phyloP scores from a whole-genome alignment of 2,113 vertebrate genomes.

The Otis tarda region DNA sequence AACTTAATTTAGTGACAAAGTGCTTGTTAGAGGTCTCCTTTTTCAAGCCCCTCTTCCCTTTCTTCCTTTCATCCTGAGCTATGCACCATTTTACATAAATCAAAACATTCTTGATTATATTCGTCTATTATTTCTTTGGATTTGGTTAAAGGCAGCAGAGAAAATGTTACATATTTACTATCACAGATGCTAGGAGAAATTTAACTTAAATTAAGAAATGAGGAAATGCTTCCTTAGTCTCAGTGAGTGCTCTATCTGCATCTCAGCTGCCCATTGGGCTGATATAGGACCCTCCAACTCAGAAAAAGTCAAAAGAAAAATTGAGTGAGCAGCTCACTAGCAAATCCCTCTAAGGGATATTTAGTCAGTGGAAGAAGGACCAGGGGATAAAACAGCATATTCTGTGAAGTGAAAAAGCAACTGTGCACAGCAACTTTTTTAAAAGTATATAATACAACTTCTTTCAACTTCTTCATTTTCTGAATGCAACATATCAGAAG shows the following conservation, averaged over 20 bases:
- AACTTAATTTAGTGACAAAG: neutral
- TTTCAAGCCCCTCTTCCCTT: neutral
- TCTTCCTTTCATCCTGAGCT: neutral
- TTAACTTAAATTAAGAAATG: neutral
- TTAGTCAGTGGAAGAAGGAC: neutral
- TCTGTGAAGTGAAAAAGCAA: neutral
- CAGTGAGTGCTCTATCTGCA: too few relatives aligned
- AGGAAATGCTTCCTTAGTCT: neutral
- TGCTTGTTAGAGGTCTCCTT: neutral
- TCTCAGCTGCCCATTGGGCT: neutral
- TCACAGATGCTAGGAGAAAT: neutral
- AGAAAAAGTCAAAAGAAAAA: neutral
- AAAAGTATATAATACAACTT: neutral
- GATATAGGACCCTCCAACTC: neutral
- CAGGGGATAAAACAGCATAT: neutral
- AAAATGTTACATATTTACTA: neutral
- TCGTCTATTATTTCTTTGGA: neutral
- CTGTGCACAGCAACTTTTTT: neutral
- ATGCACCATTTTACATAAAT: neutral
- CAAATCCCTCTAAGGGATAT: neutral
- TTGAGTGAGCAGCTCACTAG: neutral
- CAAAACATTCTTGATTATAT: neutral
- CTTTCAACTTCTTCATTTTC: constrained; percentile 15
- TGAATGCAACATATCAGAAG: neutral
- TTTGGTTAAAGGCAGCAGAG: neutral